A percentile compares a stretch with the other conserved stretches of the same genome.
Evolutionary conservation across 2,888 invertebrate species (phyloP).

Genomic region (Agrochola lota): DNA sequence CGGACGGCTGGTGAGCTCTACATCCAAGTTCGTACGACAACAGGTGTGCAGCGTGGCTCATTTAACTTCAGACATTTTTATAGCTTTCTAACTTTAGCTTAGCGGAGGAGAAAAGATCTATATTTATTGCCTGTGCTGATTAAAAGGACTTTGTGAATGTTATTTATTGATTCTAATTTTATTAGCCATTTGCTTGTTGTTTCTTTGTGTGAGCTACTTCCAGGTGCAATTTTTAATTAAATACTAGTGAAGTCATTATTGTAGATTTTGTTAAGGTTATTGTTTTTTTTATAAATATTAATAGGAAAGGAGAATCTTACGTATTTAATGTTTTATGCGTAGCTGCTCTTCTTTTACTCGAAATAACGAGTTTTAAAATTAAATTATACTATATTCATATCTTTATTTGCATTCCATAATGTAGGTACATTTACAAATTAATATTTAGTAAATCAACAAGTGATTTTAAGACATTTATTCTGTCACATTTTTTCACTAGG

Average conservation of each 20-base stretch:
- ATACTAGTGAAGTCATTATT: neutral
- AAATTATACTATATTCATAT: neutral
- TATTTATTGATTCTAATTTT: slow-evolving; percentile 31
- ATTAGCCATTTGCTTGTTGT: neutral
- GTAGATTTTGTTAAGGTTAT: neutral
- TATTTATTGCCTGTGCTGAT: slow-evolving; percentile 61
- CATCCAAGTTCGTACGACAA: slow-evolving; percentile 62
- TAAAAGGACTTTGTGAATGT: slow-evolving; percentile 44
- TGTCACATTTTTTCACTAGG: neutral
- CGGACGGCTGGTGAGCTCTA: slow-evolving; percentile 14
- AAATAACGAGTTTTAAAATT: neutral
- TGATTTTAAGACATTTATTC: neutral
- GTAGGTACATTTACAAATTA: neutral
- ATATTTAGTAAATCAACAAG: neutral
- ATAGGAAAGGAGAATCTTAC: neutral
- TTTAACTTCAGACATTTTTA: slow-evolving; percentile 75
- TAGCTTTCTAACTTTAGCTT: slow-evolving; percentile 59
- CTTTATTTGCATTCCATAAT: too few relatives aligned
- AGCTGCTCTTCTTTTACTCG: neutral
- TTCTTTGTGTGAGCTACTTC: neutral
- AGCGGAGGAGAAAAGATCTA: slow-evolving; percentile 34
- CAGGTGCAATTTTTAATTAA: neutral
- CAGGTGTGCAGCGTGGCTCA: slow-evolving; percentile 72
- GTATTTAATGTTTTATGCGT: neutral
- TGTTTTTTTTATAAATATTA: neutral